A percentile compares a stretch with the other conserved stretches of the same genome.
These are phyloP conservation scores for Brienomyrus brachyistius DNA, from an alignment of 2,113 vertebrate genomes.

Conservation along the genomic window DNA sequence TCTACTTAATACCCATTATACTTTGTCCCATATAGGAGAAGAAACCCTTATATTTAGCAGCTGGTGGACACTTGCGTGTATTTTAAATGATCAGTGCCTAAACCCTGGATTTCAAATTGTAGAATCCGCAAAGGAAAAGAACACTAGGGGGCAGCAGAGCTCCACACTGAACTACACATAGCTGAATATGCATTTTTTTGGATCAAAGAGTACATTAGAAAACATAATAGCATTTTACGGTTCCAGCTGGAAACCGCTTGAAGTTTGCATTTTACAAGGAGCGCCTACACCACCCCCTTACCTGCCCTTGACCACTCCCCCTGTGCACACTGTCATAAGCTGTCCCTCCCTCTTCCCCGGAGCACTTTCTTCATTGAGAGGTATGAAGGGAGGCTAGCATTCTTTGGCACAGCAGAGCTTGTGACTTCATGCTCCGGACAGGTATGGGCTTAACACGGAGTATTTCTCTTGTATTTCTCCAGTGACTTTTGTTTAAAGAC, in stretches of 20 bases:
- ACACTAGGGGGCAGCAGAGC: not conserved
- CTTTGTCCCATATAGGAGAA: not conserved
- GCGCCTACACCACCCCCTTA: not conserved
- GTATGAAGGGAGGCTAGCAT: not conserved
- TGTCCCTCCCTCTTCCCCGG: not conserved
- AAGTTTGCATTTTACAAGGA: not conserved
- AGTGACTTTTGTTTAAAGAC: not conserved
- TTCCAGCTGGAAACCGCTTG: not conserved
- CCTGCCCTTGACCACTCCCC: not conserved
- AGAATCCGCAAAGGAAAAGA: not conserved
- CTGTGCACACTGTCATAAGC: not conserved
- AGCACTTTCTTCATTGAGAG: not conserved
- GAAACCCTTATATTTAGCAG: not conserved
- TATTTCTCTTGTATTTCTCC: not conserved
- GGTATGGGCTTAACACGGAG: not conserved
- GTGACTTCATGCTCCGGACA: not conserved
- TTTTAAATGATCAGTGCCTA: not conserved
- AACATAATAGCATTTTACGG: not conserved
- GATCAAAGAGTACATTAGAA: not conserved
- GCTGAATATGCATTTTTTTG: not conserved
- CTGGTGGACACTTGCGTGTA: not conserved
- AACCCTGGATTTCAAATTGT: not conserved
- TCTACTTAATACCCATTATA: not conserved
- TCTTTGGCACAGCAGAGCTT: not conserved
- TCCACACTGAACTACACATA: not conserved